Evolutionary conservation across 2,113 vertebrate species (phyloP).

Genomic region (Theropithecus gelada): DNA sequence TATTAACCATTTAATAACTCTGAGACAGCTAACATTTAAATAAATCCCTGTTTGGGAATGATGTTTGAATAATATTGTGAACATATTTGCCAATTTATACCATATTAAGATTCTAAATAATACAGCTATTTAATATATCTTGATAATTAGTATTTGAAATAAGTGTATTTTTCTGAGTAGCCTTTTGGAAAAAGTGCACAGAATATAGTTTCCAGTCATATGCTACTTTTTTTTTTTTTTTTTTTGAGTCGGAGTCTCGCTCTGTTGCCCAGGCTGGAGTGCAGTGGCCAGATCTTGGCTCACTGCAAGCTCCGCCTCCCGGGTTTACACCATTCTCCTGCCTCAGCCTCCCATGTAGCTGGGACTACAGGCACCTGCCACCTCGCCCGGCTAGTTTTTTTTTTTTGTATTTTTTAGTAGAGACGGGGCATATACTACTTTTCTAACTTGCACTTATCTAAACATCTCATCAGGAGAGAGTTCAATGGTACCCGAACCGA

Average conservation of each 20-base stretch:
- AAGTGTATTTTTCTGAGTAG: background rate
- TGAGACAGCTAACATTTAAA: constrained; percentile 36
- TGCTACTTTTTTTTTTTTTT: background rate
- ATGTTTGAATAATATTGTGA: constrained; percentile 10
- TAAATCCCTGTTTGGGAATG: background rate
- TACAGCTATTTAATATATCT: background rate
- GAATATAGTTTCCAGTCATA: background rate
- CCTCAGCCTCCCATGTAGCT: too few species aligned
- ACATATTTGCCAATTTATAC: background rate
- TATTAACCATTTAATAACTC: constrained; percentile 37
- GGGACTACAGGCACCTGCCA: too few species aligned
- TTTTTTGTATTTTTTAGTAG: too few species aligned
- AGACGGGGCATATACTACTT: background rate
- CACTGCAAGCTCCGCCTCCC: too few species aligned
- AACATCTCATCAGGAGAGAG: background rate
- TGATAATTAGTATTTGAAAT: constrained; percentile 40
- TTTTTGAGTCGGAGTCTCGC: too few species aligned
- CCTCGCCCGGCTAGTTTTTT: too few species aligned
- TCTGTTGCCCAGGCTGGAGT: too few species aligned
- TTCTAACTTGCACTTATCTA: background rate
- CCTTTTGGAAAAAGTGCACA: constrained; percentile 16
- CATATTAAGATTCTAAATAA: constrained; percentile 32
- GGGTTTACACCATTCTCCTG: too few species aligned
- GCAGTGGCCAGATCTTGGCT: too few species aligned
- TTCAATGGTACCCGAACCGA: background rate